Conservation (phyloP, 2,797 vertebrate genomes). For the Syngnathus rostellatus region DNA sequence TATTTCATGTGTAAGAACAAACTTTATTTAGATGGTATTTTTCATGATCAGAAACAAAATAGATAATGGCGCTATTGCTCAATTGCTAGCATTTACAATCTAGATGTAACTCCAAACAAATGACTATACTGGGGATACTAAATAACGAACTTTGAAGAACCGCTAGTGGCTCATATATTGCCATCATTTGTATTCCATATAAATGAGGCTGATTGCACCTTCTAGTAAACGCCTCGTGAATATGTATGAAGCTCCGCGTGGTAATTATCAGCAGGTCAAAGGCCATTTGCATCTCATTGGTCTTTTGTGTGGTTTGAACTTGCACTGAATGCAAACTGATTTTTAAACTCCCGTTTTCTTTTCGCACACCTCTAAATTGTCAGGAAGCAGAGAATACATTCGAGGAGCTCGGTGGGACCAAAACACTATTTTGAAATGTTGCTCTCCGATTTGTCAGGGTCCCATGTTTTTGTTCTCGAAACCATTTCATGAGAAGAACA, state of each 20-base stretch:
- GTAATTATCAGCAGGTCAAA: slow-evolving; percentile 44
- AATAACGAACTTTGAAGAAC: not conserved
- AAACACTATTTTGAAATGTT: too few relatives aligned
- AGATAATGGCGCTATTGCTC: not conserved
- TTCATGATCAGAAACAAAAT: too few relatives aligned
- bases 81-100: not conserved
- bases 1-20: not conserved
- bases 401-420: too few relatives aligned
- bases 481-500: not conserved
- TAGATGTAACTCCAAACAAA: not conserved
- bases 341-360: not conserved
- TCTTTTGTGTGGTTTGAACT: not conserved
- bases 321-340: not conserved
- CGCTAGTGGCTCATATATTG: not conserved
- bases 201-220: slow-evolving; percentile 26
- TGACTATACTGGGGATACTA: not conserved
- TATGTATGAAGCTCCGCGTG: slow-evolving; percentile 32
- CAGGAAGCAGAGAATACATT: not conserved
- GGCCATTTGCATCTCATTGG: slow-evolving; percentile 27
- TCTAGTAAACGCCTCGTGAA: slow-evolving; percentile 38
- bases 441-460: too few relatives aligned
- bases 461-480: too few relatives aligned
- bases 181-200: slow-evolving; percentile 4
- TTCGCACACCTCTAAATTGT: not conserved
- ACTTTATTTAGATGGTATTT: too few relatives aligned